Evolutionary conservation across 2,888 invertebrate genomes (phyloP).

Genomic region (Drosophila parthenogenetica): DNA sequence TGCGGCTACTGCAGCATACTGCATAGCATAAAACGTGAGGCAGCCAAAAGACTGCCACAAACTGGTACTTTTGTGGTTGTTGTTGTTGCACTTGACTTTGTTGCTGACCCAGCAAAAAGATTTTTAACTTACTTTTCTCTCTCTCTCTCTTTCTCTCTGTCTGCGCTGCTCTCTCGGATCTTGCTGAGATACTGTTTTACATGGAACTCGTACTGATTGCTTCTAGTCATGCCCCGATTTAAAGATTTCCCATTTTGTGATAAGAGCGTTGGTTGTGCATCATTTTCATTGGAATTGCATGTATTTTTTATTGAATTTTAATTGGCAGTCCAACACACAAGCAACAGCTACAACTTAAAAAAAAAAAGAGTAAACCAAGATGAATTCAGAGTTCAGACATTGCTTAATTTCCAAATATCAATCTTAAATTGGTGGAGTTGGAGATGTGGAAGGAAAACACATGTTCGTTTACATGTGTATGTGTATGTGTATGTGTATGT

Average conservation of each 20-base stretch:
- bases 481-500: not conserved
- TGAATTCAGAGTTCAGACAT: constrained; percentile 4
- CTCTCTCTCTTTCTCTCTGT: constrained; percentile 10
- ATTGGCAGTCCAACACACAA: constrained; percentile 66
- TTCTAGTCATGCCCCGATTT: constrained; percentile 83
- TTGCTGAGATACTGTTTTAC: constrained; percentile 82
- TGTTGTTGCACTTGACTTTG: constrained; percentile 74
- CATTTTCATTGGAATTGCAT: constrained; percentile 79
- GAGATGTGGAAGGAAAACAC: not conserved
- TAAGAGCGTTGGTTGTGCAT: constrained; percentile 52
- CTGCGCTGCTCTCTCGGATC: constrained; percentile 35
- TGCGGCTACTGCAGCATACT: constrained; percentile 49
- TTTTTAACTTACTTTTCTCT: constrained; percentile 51
- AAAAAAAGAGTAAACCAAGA: not conserved
- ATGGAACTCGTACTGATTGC: constrained; percentile 84
- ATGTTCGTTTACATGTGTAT: not conserved
- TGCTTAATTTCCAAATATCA: constrained; percentile 12
- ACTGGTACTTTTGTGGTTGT: constrained; percentile 11
- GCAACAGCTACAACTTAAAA: constrained; percentile 43
- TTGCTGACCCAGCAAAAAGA: constrained; percentile 73
- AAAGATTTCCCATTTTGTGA: constrained; percentile 74
- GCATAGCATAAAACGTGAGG: constrained; percentile 54
- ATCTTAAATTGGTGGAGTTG: not conserved
- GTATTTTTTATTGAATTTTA: constrained; percentile 81
- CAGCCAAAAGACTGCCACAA: constrained; percentile 25